Evolutionary conservation across 2,113 vertebrate genomes (phyloP).

Genomic region (Ardeotis arabs): DNA sequence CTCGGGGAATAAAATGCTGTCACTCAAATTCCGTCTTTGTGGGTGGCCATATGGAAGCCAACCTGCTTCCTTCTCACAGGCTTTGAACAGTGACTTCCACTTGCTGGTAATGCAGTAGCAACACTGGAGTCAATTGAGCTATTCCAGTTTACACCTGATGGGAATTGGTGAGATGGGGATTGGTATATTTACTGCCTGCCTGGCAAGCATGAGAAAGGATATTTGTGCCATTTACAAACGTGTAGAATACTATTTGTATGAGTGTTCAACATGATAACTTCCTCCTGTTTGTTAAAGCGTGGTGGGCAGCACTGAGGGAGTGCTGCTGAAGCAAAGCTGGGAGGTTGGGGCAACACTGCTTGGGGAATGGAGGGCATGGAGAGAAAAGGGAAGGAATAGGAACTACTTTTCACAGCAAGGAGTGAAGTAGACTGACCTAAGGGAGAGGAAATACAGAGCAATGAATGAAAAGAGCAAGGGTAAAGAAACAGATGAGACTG

Average conservation of each 20-base stretch:
- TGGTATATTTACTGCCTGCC: background rate
- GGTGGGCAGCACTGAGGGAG: background rate
- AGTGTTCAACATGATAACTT: background rate
- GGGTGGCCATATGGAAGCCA: background rate
- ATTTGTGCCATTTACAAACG: background rate
- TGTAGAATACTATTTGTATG: background rate
- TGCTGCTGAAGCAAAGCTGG: background rate
- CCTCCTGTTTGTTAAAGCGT: background rate
- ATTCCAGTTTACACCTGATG: background rate
- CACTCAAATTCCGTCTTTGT: background rate
- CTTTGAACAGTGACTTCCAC: background rate
- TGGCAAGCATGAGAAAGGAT: background rate
- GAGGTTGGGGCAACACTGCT: background rate
- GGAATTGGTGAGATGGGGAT: background rate
- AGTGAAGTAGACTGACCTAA: background rate
- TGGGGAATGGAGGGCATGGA: background rate
- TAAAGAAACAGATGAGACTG: background rate
- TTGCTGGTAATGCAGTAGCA: background rate
- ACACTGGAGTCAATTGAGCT: background rate
- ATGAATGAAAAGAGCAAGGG: background rate
- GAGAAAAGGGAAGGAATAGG: background rate
- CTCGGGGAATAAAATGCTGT: background rate
- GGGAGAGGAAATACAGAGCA: background rate
- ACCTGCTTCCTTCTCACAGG: background rate
- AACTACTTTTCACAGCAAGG: background rate